Evolutionary conservation across 1,140 invertebrate genomes (phyloP).

Genomic region (Antheraea pernyi): DNA sequence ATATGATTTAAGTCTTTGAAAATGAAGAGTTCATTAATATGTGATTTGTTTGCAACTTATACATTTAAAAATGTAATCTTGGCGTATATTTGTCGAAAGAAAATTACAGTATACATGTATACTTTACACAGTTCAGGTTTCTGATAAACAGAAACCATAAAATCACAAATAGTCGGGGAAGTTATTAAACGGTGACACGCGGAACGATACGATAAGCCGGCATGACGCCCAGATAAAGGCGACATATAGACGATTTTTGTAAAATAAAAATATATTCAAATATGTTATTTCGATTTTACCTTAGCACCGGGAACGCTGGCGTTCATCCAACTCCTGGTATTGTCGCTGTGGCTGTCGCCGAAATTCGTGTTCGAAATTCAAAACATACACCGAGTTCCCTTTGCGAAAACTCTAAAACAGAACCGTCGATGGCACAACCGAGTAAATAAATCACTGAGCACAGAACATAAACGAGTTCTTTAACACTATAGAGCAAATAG

Average conservation of each 20-base stretch:
- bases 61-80: not conserved
- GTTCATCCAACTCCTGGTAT: constrained; percentile 68
- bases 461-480: constrained; percentile 40
- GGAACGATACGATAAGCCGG: constrained; percentile 36
- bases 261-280: constrained; percentile 30
- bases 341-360: constrained; percentile 62
- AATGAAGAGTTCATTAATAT: too few relatives aligned
- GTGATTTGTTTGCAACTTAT: too few relatives aligned
- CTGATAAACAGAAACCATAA: constrained; percentile 1
- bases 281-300: constrained; percentile 50
- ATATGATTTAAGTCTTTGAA: too few relatives aligned
- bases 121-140: not conserved
- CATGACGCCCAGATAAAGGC: constrained; percentile 34
- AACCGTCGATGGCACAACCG: constrained; percentile 26
- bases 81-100: not conserved
- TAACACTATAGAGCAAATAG: constrained; percentile 56
- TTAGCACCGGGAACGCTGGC: constrained; percentile 66
- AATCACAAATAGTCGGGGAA: not conserved
- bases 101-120: not conserved
- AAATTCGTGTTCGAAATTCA: constrained; percentile 45
- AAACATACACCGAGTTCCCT: constrained; percentile 33
- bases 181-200: constrained; percentile 37
- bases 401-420: constrained; percentile 39
- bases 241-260: constrained; percentile 13
- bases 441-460: constrained; percentile 26